Percentiles rank a stretch among this genome's conserved stretches.
Evolutionary conservation across 2,797 vertebrate species (phyloP).

Genomic region (Neosilurus mollespiculum): DNA sequence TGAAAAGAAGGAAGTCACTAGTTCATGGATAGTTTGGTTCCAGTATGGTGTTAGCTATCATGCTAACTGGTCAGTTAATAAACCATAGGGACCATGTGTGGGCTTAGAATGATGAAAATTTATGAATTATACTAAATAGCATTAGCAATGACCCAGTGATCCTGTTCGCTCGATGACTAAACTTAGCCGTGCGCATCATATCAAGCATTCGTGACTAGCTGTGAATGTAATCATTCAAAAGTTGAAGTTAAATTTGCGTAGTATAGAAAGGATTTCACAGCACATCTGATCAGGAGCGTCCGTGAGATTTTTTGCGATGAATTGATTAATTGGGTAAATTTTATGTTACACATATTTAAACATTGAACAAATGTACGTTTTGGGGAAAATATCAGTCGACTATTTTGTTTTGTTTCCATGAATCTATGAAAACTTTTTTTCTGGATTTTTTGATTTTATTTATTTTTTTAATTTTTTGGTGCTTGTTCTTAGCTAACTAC

Average conservation of each 20-base stretch:
- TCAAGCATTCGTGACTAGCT: not conserved
- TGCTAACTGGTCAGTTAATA: not conserved
- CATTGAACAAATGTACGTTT: not conserved
- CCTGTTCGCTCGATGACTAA: not conserved
- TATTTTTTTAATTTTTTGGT: not conserved
- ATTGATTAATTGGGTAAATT: not conserved
- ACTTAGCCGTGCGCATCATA: not conserved
- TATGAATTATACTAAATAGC: not conserved
- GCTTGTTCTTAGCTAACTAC: not conserved
- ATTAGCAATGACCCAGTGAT: not conserved
- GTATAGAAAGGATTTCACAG: not conserved
- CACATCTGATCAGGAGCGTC: not conserved
- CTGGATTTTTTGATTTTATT: too few relatives aligned
- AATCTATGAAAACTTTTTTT: too few relatives aligned
- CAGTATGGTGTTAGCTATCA: not conserved
- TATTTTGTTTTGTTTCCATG: too few relatives aligned
- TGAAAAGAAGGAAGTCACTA: not conserved
- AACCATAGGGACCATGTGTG: not conserved
- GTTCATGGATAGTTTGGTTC: not conserved
- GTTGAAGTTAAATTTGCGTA: not conserved
- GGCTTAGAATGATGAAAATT: not conserved
- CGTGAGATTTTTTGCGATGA: not conserved
- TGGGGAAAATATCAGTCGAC: not conserved
- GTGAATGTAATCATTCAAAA: not conserved
- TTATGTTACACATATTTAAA: not conserved